A percentile compares a stretch with the other conserved stretches of the same genome.
Conservation (phyloP, 1,140 invertebrate genomes). For the Centruroides vittatus region DNA sequence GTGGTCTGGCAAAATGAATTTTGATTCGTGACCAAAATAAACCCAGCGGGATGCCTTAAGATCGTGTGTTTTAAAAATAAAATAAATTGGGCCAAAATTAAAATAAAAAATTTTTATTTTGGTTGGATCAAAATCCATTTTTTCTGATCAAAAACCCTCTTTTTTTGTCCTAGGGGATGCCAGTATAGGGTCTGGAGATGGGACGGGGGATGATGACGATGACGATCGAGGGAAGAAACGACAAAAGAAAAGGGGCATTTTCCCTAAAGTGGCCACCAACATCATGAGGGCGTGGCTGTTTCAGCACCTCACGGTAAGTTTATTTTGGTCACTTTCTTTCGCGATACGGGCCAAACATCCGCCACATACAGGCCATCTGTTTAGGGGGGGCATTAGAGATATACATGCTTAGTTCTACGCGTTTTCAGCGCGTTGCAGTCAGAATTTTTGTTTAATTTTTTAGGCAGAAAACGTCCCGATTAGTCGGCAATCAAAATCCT, state of each 20-base stretch:
- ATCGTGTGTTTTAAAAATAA: too few relatives aligned
- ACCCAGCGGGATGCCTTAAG: too few relatives aligned
- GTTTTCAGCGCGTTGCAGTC: too few relatives aligned
- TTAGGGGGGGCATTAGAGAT: too few relatives aligned
- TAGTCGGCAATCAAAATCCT: too few relatives aligned
- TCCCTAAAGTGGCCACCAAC: slow-evolving; percentile 45
- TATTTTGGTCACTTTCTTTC: background rate
- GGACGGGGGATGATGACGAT: slow-evolving; percentile 26
- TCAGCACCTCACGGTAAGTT: slow-evolving; percentile 42
- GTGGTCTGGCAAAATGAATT: too few relatives aligned
- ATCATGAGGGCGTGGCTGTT: slow-evolving; percentile 46
- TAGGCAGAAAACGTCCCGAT: too few relatives aligned
- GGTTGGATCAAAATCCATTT: slow-evolving; percentile 14
- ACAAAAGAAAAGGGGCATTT: slow-evolving; percentile 43
- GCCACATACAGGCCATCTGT: too few relatives aligned
- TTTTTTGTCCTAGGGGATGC: slow-evolving; percentile 20
- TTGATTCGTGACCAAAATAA: too few relatives aligned
- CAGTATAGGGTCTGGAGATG: slow-evolving; percentile 22
- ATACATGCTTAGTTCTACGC: too few relatives aligned
- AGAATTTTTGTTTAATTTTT: too few relatives aligned
- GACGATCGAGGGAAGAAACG: slow-evolving; percentile 23
- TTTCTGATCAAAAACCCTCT: background rate
- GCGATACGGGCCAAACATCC: too few relatives aligned
- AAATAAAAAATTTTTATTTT: background rate
- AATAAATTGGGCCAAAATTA: background rate